phyloP scores from a whole-genome alignment of 2,113 vertebrate species.

The Chamaea fasciata region DNA sequence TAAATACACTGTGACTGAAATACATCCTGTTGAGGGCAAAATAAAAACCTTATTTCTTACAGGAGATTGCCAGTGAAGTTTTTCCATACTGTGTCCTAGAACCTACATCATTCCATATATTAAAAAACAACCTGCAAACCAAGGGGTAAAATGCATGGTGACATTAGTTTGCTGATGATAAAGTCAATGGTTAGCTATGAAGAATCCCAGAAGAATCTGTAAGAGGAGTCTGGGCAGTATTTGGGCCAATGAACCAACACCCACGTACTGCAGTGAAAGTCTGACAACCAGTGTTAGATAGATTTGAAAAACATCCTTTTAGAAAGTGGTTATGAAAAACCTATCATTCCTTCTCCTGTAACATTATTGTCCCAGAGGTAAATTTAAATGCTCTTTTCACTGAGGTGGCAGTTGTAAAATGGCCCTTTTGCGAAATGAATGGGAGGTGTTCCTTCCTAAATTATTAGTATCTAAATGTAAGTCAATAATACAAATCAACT shows the following conservation, averaged over 20 bases:
- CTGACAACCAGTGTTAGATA: not conserved
- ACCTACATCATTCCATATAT: not conserved
- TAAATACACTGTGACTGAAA: not conserved
- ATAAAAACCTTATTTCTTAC: not conserved
- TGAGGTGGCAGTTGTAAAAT: not conserved
- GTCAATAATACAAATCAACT: not conserved
- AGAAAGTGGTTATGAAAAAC: not conserved
- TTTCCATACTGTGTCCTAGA: not conserved
- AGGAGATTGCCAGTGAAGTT: not conserved
- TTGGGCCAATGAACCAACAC: not conserved
- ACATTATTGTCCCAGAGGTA: not conserved
- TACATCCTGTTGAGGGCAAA: not conserved
- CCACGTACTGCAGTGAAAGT: not conserved
- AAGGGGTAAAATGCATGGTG: fast-evolving
- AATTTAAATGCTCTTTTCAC: not conserved
- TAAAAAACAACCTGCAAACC: not conserved
- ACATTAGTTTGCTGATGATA: not conserved
- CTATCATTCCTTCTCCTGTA: not conserved
- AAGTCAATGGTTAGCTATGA: not conserved
- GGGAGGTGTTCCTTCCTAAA: not conserved
- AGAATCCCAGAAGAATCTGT: not conserved
- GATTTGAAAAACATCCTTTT: not conserved
- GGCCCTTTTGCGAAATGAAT: not conserved
- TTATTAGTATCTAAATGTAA: not conserved
- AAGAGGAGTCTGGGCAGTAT: not conserved